These are phyloP conservation scores for Aphelocoma coerulescens DNA, from an alignment of 2,113 vertebrate species.

Conservation along the genomic window DNA sequence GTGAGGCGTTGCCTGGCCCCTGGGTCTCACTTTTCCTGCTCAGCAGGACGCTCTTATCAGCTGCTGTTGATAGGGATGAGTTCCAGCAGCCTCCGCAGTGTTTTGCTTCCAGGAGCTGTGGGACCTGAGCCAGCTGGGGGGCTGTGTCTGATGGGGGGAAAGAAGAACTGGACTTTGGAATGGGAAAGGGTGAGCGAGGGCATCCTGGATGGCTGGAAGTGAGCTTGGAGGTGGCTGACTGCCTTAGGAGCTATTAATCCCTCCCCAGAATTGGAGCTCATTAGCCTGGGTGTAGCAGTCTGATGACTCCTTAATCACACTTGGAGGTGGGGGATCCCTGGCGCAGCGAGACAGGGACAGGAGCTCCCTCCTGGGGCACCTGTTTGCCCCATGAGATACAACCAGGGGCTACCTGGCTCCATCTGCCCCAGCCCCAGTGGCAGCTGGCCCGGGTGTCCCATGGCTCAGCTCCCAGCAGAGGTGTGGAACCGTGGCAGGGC, in stretches of 20 bases:
- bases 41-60: slow-evolving; percentile 14
- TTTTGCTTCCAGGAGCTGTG: not conserved
- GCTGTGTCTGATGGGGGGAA: not conserved
- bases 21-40: slow-evolving; percentile 50
- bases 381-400: fast-evolving
- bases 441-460: fast-evolving
- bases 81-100: not conserved
- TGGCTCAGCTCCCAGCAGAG: not conserved
- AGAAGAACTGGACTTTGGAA: not conserved
- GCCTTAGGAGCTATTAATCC: not conserved
- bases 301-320: not conserved
- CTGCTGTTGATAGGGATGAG: not conserved
- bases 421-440: not conserved
- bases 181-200: fast-evolving
- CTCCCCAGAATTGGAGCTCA: not conserved
- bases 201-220: not conserved
- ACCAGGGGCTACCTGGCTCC: not conserved
- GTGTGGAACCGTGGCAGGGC: fast-evolving
- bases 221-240: not conserved
- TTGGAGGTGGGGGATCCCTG: not conserved
- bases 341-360: not conserved
- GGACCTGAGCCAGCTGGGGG: not conserved
- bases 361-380: not conserved
- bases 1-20: not conserved
- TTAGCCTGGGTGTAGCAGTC: not conserved